Percentiles rank a stretch among this genome's conserved stretches.
These are phyloP conservation scores for Euclidia mi DNA, from an alignment of 2,888 invertebrate genomes.

Conservation along the genomic window DNA sequence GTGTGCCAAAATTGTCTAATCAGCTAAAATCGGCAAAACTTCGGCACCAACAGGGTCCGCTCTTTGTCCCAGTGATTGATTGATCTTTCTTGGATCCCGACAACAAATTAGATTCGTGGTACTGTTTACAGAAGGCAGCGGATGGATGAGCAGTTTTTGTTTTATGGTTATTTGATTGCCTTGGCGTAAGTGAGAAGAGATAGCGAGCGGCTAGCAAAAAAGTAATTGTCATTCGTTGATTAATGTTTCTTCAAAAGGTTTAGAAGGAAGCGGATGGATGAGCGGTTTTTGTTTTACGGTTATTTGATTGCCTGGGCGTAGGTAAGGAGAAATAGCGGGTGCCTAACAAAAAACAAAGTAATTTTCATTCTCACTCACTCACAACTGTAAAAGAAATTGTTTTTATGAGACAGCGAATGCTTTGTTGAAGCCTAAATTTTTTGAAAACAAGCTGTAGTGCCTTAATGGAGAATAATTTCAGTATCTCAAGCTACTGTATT, in stretches of 20 bases:
- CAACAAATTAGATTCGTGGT: conserved; percentile 60
- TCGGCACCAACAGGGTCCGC: conserved; percentile 55
- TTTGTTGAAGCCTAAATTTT: too few species aligned
- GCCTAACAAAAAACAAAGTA: background rate
- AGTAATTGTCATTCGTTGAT: too few species aligned
- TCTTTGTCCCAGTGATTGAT: conserved; percentile 73
- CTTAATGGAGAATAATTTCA: too few species aligned
- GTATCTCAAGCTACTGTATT: too few species aligned
- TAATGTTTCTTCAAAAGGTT: too few species aligned
- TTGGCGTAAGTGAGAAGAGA: too few species aligned
- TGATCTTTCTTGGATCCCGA: conserved; percentile 55
- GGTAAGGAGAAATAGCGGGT: background rate
- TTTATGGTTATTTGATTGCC: too few species aligned
- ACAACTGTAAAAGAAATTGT: too few species aligned
- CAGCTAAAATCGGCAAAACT: conserved; percentile 61
- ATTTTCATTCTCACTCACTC: background rate
- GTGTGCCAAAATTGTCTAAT: conserved; percentile 61
- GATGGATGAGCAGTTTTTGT: too few species aligned
- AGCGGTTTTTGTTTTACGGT: conserved; percentile 11
- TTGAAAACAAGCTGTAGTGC: too few species aligned
- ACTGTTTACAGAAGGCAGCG: conserved; percentile 28
- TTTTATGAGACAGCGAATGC: too few species aligned
- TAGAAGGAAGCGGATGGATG: conserved; percentile 14
- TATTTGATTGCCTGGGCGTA: background rate
- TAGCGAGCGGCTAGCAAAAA: too few species aligned